phyloP scores from a whole-genome alignment of 2,888 invertebrate genomes.

The Polylopha cassiicola region DNA sequence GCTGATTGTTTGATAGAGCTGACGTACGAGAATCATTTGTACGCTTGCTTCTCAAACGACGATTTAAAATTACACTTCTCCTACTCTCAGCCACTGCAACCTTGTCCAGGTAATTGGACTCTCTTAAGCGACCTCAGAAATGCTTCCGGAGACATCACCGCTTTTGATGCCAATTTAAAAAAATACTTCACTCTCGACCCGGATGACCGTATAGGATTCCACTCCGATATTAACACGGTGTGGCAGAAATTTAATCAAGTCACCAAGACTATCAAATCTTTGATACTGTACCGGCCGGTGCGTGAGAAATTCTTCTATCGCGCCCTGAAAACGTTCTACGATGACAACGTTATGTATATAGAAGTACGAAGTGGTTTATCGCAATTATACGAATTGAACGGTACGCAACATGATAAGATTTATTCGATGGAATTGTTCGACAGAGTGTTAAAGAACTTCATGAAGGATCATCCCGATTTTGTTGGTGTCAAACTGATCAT shows the following conservation, averaged over 20 bases:
- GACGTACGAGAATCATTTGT: constrained; percentile 80
- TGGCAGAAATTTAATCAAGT: constrained; percentile 79
- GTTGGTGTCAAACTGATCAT: constrained; percentile 82
- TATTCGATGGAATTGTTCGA: constrained; percentile 77
- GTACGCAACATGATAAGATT: constrained; percentile 65
- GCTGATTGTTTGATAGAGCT: constrained; percentile 77
- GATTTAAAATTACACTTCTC: constrained; percentile 58
- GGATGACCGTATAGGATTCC: constrained; percentile 50
- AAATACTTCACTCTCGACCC: constrained; percentile 74
- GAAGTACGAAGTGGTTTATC: constrained; percentile 81
- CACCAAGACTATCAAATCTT: constrained; percentile 66
- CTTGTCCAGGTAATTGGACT: constrained; percentile 65
- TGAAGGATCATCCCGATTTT: constrained; percentile 78
- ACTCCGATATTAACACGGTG: constrained; percentile 71
- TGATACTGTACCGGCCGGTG: constrained; percentile 79
- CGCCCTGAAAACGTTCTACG: constrained; percentile 78
- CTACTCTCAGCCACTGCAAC: constrained; percentile 39
- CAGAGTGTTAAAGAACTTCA: constrained; percentile 75
- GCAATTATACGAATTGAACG: constrained; percentile 79
- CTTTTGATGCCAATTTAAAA: constrained; percentile 73
- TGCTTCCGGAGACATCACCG: constrained; percentile 50
- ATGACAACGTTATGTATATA: constrained; percentile 83
- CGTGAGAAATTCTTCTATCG: constrained; percentile 80
- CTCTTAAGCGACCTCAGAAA: constrained; percentile 67
- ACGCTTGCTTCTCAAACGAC: constrained; percentile 60